A percentile compares a stretch with the other conserved stretches of the same genome.
phyloP scores from a whole-genome alignment of 1,140 invertebrate species.

The Drosophila albomicans region DNA sequence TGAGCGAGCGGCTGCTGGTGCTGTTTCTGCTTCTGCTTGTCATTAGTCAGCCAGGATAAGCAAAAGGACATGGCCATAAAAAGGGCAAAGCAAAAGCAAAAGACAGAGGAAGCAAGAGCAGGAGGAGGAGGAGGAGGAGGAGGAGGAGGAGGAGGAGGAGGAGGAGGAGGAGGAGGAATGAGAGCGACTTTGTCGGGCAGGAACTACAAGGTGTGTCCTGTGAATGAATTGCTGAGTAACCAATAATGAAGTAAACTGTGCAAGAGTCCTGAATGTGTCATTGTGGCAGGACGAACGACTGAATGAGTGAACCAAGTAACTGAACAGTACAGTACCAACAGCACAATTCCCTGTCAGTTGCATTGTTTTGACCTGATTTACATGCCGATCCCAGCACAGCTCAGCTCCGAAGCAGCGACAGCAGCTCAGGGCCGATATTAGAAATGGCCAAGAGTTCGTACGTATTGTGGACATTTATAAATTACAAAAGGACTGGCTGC shows the following conservation, averaged over 20 bases:
- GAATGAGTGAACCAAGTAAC: neutral
- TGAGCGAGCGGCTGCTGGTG: slow-evolving; percentile 10
- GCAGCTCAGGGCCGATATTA: slow-evolving; percentile 21
- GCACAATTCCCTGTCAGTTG: slow-evolving; percentile 81
- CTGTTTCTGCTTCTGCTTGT: slow-evolving; percentile 56
- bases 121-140: neutral
- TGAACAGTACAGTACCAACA: slow-evolving; percentile 16
- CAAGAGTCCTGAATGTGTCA: slow-evolving; percentile 71
- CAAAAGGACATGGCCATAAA: slow-evolving; percentile 78
- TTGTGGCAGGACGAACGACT: slow-evolving; percentile 52
- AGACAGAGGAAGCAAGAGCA: neutral
- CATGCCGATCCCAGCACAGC: slow-evolving; percentile 56
- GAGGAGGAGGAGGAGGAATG: neutral
- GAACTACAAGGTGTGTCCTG: slow-evolving; percentile 74
- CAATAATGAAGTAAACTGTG: slow-evolving; percentile 82
- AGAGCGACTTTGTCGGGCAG: slow-evolving; percentile 7
- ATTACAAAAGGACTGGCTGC: slow-evolving; percentile 63
- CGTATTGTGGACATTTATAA: slow-evolving; percentile 72
- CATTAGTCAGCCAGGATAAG: slow-evolving; percentile 80
- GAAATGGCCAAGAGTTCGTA: slow-evolving; percentile 33
- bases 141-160: neutral
- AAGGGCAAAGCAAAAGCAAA: slow-evolving; percentile 75
- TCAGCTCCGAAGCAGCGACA: neutral
- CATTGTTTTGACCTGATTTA: slow-evolving; percentile 84
- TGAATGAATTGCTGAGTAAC: slow-evolving; percentile 84